Evolutionary conservation across 2,797 vertebrate species (phyloP), one percentile per base, ranked within the genome.

Genomic region (Artibeus jamaicensis): DNA sequence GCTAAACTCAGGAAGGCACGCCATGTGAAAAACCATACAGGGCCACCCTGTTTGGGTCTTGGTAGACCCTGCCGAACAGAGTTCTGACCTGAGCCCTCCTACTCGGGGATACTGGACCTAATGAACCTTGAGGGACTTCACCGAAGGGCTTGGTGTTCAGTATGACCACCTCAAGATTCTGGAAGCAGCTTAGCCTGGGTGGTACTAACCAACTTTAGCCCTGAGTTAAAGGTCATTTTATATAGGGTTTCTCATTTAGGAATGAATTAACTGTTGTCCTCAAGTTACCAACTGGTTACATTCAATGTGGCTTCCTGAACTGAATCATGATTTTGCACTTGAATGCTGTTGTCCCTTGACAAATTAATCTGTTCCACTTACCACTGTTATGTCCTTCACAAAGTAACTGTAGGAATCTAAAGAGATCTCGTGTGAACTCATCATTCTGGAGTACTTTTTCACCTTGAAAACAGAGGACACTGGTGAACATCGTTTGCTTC

Each of bases 371-470:
- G 24, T 74, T 95, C 32, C 57, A 98, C 99, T 97, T 98, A 99
- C 99, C 99, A 57, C 99, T 99, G 98, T 99, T 99, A 98, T 99
- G 99, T 71, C 99, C 99, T 98, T 99, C 99, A 98, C 99, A 99
- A 73, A 99, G 99, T 94, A 99, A 99, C 97, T 99, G 99, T 93
- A 99, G 99, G 98, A 99, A 99, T 98, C 99, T 98, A 98, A 99
- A 99, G 48, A 99, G 99, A 98, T 99, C 99, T 96, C 99, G 99
- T 78, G 99, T 99, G 98, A 99, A 99, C 98, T 99, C 99, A 85
- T 99, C 99, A 86, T 99, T 99, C 98, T 99, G 99, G 97, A 99
- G 99, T 46, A 99, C 99, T 98, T 99, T 99, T 98, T 99, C 99
- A 99, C 99, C 99, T 99, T 98, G 92, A 97, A 98, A 98, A 98